Conservation (phyloP, 2,888 invertebrate genomes). For the Dryobotodes eremita region DNA sequence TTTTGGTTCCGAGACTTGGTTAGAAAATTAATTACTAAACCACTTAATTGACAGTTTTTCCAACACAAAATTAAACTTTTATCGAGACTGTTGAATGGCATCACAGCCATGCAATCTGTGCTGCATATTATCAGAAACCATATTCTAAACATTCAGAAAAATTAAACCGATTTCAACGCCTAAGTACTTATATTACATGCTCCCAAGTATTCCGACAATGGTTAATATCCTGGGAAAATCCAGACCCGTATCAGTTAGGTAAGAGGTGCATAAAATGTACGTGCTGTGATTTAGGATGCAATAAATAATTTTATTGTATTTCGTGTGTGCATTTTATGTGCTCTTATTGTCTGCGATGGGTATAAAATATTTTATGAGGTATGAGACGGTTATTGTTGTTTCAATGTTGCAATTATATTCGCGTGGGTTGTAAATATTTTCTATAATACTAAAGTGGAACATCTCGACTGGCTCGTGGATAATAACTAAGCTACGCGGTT, state of each 20-base stretch:
- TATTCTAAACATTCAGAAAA: not conserved
- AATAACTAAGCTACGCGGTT: not conserved
- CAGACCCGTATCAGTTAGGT: constrained; percentile 47
- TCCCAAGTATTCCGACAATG: constrained; percentile 48
- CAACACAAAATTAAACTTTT: not conserved
- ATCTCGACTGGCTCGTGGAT: not conserved
- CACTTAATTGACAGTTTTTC: not conserved
- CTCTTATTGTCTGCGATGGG: constrained; percentile 48
- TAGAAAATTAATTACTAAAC: not conserved
- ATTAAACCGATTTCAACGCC: not conserved
- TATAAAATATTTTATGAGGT: constrained; percentile 59
- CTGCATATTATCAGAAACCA: not conserved
- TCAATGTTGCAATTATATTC: constrained; percentile 58
- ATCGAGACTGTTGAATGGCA: not conserved
- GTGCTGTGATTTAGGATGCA: constrained; percentile 53
- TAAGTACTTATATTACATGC: constrained; percentile 42
- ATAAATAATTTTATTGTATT: constrained; percentile 67
- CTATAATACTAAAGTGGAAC: not conserved
- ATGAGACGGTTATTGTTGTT: constrained; percentile 44
- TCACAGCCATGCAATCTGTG: not conserved
- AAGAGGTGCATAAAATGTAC: constrained; percentile 58
- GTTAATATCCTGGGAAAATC: constrained; percentile 40
- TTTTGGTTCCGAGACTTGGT: too few relatives aligned
- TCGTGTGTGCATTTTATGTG: constrained; percentile 60
- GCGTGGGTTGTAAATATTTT: constrained; percentile 2